Evolutionary conservation across 2,888 invertebrate genomes (phyloP).

Genomic region (Cyrtodaria siliqua): DNA sequence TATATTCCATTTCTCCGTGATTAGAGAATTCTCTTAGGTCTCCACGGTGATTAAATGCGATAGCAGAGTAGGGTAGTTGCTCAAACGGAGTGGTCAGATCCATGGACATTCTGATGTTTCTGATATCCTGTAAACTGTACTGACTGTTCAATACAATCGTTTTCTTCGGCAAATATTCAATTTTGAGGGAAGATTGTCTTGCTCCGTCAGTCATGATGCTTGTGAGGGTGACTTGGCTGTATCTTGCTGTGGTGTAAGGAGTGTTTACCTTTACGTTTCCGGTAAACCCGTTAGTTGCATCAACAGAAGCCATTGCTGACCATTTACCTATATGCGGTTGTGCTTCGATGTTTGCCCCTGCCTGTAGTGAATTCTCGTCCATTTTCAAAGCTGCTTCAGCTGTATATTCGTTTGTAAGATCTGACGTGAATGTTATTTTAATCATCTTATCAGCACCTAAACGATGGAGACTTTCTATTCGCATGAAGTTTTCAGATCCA

Average conservation of each 20-base stretch:
- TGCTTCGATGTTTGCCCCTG: conserved; percentile 33
- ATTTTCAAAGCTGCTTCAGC: conserved; percentile 20
- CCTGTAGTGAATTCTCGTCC: conserved; percentile 1
- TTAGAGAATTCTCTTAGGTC: conserved; percentile 23
- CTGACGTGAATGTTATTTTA: conserved; percentile 35
- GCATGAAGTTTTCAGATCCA: conserved; percentile 7
- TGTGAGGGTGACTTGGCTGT: conserved; percentile 21
- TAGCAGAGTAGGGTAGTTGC: conserved; percentile 19
- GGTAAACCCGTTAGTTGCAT: conserved; percentile 28
- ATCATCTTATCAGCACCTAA: conserved; percentile 2
- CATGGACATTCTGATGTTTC: conserved; percentile 22
- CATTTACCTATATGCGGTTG: conserved; percentile 35
- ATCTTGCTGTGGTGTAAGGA: conserved; percentile 18
- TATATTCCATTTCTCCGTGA: conserved; percentile 39
- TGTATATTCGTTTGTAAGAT: conserved; percentile 20
- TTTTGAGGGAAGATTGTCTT: conserved; percentile 19
- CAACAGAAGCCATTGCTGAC: conserved; percentile 18
- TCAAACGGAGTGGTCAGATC: conserved; percentile 46
- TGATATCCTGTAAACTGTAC: conserved; percentile 15
- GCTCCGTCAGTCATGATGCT: conserved; percentile 15
- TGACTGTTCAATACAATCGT: conserved; percentile 16
- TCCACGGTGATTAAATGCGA: conserved; percentile 31
- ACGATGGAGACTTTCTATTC: conserved; percentile 19
- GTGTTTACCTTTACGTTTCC: conserved; percentile 42
- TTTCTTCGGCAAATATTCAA: conserved; percentile 47